Evolutionary conservation across 2,797 vertebrate genomes (phyloP).

Genomic region (Pantherophis alleghaniensis): DNA sequence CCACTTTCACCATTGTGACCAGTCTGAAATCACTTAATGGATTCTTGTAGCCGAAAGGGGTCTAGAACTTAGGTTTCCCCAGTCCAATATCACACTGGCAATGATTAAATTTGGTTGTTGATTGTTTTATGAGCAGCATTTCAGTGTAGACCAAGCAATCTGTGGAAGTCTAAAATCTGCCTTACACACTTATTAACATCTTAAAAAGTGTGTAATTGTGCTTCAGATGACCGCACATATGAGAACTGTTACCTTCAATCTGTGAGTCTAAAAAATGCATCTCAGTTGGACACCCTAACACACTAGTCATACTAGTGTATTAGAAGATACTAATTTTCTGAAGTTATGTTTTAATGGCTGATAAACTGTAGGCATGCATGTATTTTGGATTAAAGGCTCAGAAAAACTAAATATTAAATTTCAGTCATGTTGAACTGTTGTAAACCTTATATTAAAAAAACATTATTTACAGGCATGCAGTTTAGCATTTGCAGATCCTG

Average conservation of each 20-base stretch:
- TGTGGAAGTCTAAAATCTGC: slow-evolving; percentile 7
- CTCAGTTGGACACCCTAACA: not conserved
- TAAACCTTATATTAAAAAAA: slow-evolving; percentile 12
- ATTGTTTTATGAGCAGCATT: slow-evolving; percentile 13
- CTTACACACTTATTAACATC: fast-evolving
- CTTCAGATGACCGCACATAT: fast-evolving
- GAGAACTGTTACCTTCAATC: fast-evolving
- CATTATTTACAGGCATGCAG: slow-evolving; percentile 1
- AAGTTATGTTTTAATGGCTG: slow-evolving; percentile 7
- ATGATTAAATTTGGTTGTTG: not conserved
- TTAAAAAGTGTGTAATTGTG: fast-evolving
- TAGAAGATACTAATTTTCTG: not conserved
- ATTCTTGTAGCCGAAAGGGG: not conserved
- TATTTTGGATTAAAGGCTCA: not conserved
- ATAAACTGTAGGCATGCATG: fast-evolving
- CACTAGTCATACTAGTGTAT: slow-evolving; percentile 13
- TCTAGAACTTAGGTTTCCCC: not conserved
- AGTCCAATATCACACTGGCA: not conserved
- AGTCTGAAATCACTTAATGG: not conserved
- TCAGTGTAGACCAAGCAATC: slow-evolving; percentile 28
- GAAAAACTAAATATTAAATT: slow-evolving; percentile 1
- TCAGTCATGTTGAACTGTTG: not conserved
- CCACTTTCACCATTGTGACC: not conserved
- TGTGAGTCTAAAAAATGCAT: slow-evolving; percentile 6
- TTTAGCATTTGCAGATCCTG: slow-evolving; percentile 2